Evolutionary conservation across 2,888 invertebrate genomes (phyloP).

Genomic region (Perdita meconis): DNA sequence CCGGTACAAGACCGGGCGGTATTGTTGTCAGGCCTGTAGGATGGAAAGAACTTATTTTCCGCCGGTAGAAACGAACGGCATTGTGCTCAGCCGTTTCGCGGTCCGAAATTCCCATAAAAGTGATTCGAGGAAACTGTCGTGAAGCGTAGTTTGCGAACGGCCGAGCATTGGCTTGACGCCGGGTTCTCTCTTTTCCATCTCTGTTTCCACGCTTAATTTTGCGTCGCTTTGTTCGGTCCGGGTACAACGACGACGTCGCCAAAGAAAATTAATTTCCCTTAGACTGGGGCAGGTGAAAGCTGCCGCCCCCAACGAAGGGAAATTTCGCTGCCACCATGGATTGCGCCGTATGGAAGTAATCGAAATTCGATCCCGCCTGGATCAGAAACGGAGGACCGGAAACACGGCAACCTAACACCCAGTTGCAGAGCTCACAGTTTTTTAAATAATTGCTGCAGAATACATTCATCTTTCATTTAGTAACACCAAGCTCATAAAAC

Average conservation of each 20-base stretch:
- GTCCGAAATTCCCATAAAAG: conserved; percentile 28
- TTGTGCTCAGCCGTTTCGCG: conserved; percentile 31
- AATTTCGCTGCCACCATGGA: conserved; percentile 16
- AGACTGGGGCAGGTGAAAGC: not conserved
- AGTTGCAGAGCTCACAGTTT: too few relatives aligned
- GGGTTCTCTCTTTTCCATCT: too few relatives aligned
- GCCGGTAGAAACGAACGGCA: conserved; percentile 21
- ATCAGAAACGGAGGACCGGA: conserved; percentile 47
- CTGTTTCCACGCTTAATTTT: conserved; percentile 46
- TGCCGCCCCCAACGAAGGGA: not conserved
- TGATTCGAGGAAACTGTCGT: conserved; percentile 6
- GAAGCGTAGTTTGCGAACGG: not conserved
- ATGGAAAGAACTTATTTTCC: conserved; percentile 26
- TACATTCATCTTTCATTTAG: too few relatives aligned
- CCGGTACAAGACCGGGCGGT: too few relatives aligned
- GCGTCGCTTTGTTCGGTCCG: conserved; percentile 12
- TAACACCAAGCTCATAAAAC: too few relatives aligned
- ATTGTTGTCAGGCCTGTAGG: conserved; percentile 21
- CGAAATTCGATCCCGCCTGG: conserved; percentile 48
- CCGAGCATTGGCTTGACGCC: too few relatives aligned
- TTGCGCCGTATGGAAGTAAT: conserved; percentile 46
- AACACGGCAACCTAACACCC: conserved; percentile 30
- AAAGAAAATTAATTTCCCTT: conserved; percentile 50
- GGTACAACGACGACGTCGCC: not conserved
- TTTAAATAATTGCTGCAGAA: too few relatives aligned